Conservation (phyloP, 2,113 vertebrate species). For the Hemibates koningsi region DNA sequence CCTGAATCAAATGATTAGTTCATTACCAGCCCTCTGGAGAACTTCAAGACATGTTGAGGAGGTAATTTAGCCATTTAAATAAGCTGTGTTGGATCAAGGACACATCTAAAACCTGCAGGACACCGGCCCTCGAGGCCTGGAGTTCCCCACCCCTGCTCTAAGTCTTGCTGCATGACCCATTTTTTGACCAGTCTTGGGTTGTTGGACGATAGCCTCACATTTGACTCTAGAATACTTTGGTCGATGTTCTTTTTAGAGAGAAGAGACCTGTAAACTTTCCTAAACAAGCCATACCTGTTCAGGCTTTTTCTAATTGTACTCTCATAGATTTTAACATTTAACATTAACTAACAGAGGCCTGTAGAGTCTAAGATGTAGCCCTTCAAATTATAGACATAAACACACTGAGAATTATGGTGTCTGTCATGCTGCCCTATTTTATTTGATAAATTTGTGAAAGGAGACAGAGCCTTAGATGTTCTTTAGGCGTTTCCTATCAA, state of each 20-base stretch:
- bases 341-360: not conserved
- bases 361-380: not conserved
- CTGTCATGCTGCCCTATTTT: not conserved
- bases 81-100: not conserved
- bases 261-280: not conserved
- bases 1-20: not conserved
- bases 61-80: not conserved
- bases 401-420: not conserved
- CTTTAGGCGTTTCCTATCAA: not conserved
- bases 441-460: not conserved
- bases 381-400: not conserved
- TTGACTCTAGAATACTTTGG: not conserved
- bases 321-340: not conserved
- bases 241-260: not conserved
- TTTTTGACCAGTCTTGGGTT: not conserved
- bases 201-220: not conserved
- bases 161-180: not conserved
- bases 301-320: not conserved
- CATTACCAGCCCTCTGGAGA: accelerated
- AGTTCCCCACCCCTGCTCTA: not conserved
- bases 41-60: not conserved
- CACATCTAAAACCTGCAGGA: accelerated
- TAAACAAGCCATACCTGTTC: not conserved
- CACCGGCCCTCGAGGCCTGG: not conserved
- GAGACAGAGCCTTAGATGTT: not conserved